Base-by-base conservation (phyloP, 2,797 vertebrate genomes). In the Orestias chungarensis region DNA sequence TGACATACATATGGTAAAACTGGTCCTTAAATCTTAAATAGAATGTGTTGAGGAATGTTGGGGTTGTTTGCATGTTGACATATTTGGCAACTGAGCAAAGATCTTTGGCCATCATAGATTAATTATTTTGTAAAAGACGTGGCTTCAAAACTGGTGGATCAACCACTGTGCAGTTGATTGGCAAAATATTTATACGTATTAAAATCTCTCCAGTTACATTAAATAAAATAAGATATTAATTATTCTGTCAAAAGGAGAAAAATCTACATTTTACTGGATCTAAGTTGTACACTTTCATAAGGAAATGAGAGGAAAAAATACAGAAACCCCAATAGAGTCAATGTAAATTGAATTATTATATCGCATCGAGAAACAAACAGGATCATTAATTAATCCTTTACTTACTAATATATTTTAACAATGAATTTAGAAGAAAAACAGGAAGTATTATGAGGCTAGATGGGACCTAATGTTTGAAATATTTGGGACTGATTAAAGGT, bases 21-120 rank as follows among this genome's bases (percentile, higher is more conserved):
- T 9, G 38, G 68, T 78, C 68, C n/a, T 68, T 64, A 76, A 75
- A 82, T 80, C 69, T 47, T 68, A n/a, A n/a, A n/a, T 81, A 75
- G 83, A 79, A 74, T 70, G 47, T 31, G 25, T 23, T 29, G 42
- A 18, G 29, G 9, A 47, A 65, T 27, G 27, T 3, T 9, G 8
- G 33, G 43, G 27, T 66, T 33, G 64, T 23, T 15, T 31, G 33
- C 17, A 43, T 17, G 29, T 8, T 33, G 43, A 47, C 46, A 33
- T 20, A 47, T 35, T 62, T 40, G 59, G 20, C 61, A 64, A n/a
- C 15, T 6, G 27, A n/a, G 52, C 6, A 54, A 17, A 54, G 25
- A 8, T 54, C 14, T 54, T 17, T 17, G 52, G 14, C 17, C 25
- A 14, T 54, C 25, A 54, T 6, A 4, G 40, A 42, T 42, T 42